Evolutionary conservation across 2,113 vertebrate genomes (phyloP), one percentile per base, ranked within the genome.

Genomic region (Hirundichthys speculiger): DNA sequence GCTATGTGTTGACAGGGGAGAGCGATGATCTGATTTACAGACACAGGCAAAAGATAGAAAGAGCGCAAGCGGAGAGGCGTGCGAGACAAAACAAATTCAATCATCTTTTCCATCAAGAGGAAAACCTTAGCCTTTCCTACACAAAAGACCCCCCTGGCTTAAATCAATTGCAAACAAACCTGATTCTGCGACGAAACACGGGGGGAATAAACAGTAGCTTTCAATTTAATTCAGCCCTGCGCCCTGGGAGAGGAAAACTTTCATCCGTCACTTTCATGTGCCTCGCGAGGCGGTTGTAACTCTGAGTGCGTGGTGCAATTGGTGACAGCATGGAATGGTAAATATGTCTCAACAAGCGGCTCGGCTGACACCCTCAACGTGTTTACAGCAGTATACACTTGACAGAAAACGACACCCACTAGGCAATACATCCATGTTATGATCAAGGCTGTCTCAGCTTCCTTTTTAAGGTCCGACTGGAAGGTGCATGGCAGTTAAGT

Each of bases 101-200:
- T 91, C 85, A 93, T 90, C 87, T 86, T 83, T 77, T 82, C 84
- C 84, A 89, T 91, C 81, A 89, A 75, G 82, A 87, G 82, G 75
- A 90, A 89, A 87, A 88, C 67, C 78, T 76, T 70, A 73, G 64
- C 86, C 73, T 86, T 80, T 79, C 49, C 71, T 51, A 57, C 79
- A 64, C 80, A 80, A 87, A 83, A 79, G 81, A 87, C 69, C 82
- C 85, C 68, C 77, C 77, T 57, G 66, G 84, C 86, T 90, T 90
- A 89, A 93, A 92, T 91, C 92, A 92, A 92, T 91, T 87, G 87
- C 89, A 88, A 90, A 92, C 92, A 92, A 93, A 92, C 83, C 78
- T 54, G 88, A 90, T 90, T 90, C 64, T 20, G 62, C 55, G 41
- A 81, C 80, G 71, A 85, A 62, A 82, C 90, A 82, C 69, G 12